Percentiles rank a stretch among this genome's conserved stretches.
phyloP scores from a whole-genome alignment of 2,113 vertebrate genomes.

The Siniperca chuatsi region DNA sequence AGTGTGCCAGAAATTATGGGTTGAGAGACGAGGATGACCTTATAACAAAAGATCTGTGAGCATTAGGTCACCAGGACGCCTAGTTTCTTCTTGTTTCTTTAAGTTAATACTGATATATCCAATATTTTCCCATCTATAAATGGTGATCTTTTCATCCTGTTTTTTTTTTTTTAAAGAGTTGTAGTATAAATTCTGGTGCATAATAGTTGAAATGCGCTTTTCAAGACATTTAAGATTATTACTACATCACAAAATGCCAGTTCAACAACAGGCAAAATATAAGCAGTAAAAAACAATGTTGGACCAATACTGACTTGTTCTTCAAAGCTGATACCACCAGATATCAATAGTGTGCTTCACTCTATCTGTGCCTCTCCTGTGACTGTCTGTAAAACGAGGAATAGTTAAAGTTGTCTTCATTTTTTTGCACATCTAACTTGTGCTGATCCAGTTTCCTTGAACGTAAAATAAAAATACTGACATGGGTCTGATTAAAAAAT shows the following conservation, averaged over 20 bases:
- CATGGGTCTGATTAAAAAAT: neutral
- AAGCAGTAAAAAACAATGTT: neutral
- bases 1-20: neutral
- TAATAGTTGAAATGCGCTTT: neutral
- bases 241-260: neutral
- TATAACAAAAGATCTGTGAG: neutral
- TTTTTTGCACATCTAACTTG: neutral
- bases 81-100: too few relatives aligned
- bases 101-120: too few relatives aligned
- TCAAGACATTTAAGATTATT: neutral
- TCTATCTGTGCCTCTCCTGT: neutral
- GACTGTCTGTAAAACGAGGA: neutral
- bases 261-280: neutral
- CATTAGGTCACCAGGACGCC: too few relatives aligned
- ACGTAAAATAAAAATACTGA: neutral
- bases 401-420: neutral
- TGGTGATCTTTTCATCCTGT: too few relatives aligned
- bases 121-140: too few relatives aligned
- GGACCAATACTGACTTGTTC: neutral
- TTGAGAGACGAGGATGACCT: neutral
- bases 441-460: conserved; percentile 3
- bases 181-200: too few relatives aligned
- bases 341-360: neutral
- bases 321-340: too few relatives aligned
- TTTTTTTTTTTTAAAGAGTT: too few relatives aligned